Evolutionary conservation across 2,797 vertebrate genomes (phyloP), one percentile per base, ranked within the genome.

Genomic region (Myotis myotis): DNA sequence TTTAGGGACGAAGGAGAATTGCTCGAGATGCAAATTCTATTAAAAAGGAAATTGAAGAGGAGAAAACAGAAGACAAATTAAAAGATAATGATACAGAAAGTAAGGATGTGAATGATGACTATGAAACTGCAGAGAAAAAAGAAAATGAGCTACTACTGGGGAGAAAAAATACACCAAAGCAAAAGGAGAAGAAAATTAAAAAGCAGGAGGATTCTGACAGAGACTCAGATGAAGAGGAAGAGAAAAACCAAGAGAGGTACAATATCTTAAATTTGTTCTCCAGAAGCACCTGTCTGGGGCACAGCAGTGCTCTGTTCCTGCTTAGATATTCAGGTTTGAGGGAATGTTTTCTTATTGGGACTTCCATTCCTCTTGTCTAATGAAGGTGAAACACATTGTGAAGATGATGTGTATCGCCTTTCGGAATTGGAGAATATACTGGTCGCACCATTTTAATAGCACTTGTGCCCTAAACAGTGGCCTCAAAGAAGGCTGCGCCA

Each of bases 191-290:
- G 96, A 98, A 97, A 96, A 91, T 97, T 1, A 98, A 93, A 96
- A 98, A 98, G 68, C 98, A 98, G 93, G 99, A 99, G 44, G 98
- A 98, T 96, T 98, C 98, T 95, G 99, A 99, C 81, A 99, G 98
- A 9, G 99, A 99, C 8, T 99, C 99, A 1, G 99, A 98, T 3
- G 99, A 99, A 83, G 98, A 98, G 70, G 99, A 99, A 89, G 99
- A 99, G 95, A 98, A 97, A 87, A 98, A 97, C 97, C 97, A 97
- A 92, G 98, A 98, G 88, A 98, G 98, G 98, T 98, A 97, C 96
- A 90, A 89, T 51, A 9, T 87, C 55, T 91, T 93, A 5, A 16
- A 2, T 92, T 91, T 89, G 68, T 91, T 94, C 89, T 95, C 92
- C 95, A 95, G 95, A 96, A 95, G 93, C 89, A 23, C 86, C 76